A percentile compares a stretch with the other conserved stretches of the same genome.
phyloP scores from a whole-genome alignment of 1,140 invertebrate genomes.

The Drosophila ogumai region DNA sequence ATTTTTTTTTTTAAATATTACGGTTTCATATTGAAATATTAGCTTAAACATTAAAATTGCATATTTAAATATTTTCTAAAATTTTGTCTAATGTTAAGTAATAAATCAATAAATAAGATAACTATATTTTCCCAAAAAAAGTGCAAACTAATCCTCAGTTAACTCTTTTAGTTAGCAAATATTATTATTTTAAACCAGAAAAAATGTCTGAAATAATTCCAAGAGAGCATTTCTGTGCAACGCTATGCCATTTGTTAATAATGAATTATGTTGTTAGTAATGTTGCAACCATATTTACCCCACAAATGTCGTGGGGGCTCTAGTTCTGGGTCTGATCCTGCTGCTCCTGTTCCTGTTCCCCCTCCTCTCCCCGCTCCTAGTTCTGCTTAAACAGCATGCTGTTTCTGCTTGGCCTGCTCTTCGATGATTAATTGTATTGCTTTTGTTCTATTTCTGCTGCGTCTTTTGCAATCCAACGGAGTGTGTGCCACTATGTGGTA shows the following conservation, averaged over 20 bases:
- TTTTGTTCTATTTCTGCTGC: conserved; percentile 64
- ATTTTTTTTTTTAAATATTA: neutral
- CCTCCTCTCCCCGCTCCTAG: neutral
- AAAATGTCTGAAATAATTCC: neutral
- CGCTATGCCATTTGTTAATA: conserved; percentile 8
- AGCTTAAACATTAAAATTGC: no score
- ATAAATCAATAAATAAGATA: neutral
- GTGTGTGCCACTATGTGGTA: conserved; percentile 12
- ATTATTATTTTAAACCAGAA: no score
- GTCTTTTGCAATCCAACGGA: conserved; percentile 46
- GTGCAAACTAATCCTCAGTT: no score
- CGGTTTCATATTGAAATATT: no score
- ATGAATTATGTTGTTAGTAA: conserved; percentile 43
- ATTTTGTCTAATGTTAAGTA: no score
- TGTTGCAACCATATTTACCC: conserved; percentile 61
- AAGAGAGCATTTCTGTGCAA: conserved; percentile 27
- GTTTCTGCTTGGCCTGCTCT: conserved; percentile 67
- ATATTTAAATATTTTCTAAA: no score
- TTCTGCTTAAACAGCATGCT: conserved; percentile 47
- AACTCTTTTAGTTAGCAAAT: no score
- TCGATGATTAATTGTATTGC: conserved; percentile 79
- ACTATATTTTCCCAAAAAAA: no score
- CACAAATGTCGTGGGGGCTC: conserved; percentile 14
- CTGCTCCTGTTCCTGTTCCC: neutral
- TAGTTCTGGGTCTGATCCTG: conserved; percentile 32